These are phyloP conservation scores for Lepilemur ruficaudatus DNA, from an alignment of 2,797 vertebrate genomes.

Conservation along the genomic window DNA sequence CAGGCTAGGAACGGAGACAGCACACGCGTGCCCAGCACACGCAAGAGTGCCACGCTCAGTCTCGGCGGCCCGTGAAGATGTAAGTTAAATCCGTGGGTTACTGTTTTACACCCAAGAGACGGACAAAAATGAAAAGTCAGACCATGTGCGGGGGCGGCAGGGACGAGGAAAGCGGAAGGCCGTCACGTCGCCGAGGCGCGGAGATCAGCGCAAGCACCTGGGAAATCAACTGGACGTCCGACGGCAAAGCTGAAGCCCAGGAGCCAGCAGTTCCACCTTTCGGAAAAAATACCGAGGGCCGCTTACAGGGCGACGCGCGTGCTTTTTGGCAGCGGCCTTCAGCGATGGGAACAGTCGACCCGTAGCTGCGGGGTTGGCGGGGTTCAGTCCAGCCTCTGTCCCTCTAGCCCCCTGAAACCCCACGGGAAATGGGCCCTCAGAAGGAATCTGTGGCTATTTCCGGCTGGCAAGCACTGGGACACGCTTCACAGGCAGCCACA, in stretches of 20 bases:
- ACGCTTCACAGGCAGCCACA: not conserved
- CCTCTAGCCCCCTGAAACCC: not conserved
- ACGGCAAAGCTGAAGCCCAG: not conserved
- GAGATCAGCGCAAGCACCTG: too few species aligned
- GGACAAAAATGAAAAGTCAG: not conserved
- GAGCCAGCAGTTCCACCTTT: not conserved
- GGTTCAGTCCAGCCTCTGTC: not conserved
- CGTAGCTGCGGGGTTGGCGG: rapidly evolving
- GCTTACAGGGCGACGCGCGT: not conserved
- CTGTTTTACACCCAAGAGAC: not conserved
- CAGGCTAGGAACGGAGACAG: not conserved
- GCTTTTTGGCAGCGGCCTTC: not conserved
- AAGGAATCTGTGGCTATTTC: not conserved
- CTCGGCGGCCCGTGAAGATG: not conserved
- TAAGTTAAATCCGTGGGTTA: not conserved
- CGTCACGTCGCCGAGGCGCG: not conserved
- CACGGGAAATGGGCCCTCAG: not conserved
- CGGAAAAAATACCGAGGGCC: not conserved
- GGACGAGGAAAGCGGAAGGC: too few species aligned
- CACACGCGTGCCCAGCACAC: not conserved
- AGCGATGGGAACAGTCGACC: not conserved
- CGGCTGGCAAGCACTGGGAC: not conserved
- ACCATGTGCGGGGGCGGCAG: not conserved
- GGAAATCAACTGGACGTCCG: not conserved
- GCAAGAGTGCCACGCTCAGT: not conserved